Evolutionary conservation across 2,797 vertebrate species (phyloP), one percentile per base, ranked within the genome.

Genomic region (Aselliscus stoliczkanus): DNA sequence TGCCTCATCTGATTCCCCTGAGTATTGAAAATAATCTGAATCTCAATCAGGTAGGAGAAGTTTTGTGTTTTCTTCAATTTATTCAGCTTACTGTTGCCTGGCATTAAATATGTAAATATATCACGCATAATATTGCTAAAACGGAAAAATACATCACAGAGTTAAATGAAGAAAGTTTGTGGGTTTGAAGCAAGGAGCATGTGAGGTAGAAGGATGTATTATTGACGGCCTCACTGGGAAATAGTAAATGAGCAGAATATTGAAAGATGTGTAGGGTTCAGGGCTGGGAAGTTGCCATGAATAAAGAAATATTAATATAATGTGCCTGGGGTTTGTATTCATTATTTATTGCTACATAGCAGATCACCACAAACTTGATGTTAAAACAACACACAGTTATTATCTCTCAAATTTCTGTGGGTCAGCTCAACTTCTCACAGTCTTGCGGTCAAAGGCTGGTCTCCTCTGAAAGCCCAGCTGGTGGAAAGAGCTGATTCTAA

Each of bases 21-120:
- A 99, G 99, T 97, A 99, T 99, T 97, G 99, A 99, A 97, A 99
- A 99, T 98, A 99, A 99, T 98, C 99, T 99, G 96, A 99, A 99
- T 98, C 99, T 99, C 62, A 99, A 99, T 97, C 99, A 99, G 99
- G 99, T 99, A 98, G 77, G 98, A 93, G 37, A 27, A 42, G 34
- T 75, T 76, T 86, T 58, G 52, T 81, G 23, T 20, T 88, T 79
- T 67, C 52, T 96, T 88, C 37, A 60, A 0, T 98, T 98, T 92
- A 60, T 88, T 73, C 60, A 88, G 21, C 18, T 2, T 88, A 4
- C n/a, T 83, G 72, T 96, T 73, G 64, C n/a, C 82, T 44, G 18
- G 27, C n/a, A 73, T 87, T 93, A 73, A 73, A 70, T 84, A 37
- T 29, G 42, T 34, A 81, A 94, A 65, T 58, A 90, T 50, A 75